phyloP scores from a whole-genome alignment of 2,113 vertebrate genomes.

The Aegithalos caudatus region DNA sequence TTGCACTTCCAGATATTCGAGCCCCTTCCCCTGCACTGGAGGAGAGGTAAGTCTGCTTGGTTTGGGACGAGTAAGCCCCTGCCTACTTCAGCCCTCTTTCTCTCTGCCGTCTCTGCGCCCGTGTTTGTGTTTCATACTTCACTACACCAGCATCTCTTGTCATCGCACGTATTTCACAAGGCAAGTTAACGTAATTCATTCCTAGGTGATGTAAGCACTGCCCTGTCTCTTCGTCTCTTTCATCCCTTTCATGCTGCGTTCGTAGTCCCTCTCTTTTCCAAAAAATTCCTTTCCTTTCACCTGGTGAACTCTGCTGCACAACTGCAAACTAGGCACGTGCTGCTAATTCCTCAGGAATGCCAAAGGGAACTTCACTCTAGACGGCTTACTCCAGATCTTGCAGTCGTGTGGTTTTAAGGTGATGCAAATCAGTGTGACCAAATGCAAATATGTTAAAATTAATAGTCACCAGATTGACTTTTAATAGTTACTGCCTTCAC shows the following conservation, averaged over 20 bases:
- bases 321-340: background rate
- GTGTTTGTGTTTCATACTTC: rapidly evolving
- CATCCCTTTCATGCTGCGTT: no score
- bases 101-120: rapidly evolving
- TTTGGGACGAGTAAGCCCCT: background rate
- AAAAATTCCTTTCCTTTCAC: background rate
- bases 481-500: background rate
- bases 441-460: background rate
- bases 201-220: background rate
- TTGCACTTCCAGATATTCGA: constrained; percentile 93
- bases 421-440: background rate
- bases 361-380: rapidly evolving
- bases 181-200: background rate
- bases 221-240: background rate
- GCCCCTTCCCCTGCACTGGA: constrained; percentile 85
- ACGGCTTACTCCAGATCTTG: background rate
- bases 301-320: rapidly evolving
- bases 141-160: background rate
- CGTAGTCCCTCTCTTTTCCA: background rate
- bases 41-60: constrained; percentile 85
- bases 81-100: background rate
- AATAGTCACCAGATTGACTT: background rate
- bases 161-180: background rate
- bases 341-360: background rate
- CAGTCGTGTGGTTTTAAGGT: background rate